Evolutionary conservation across 1,140 invertebrate species (phyloP).

Genomic region (Drosophila kohkoa): DNA sequence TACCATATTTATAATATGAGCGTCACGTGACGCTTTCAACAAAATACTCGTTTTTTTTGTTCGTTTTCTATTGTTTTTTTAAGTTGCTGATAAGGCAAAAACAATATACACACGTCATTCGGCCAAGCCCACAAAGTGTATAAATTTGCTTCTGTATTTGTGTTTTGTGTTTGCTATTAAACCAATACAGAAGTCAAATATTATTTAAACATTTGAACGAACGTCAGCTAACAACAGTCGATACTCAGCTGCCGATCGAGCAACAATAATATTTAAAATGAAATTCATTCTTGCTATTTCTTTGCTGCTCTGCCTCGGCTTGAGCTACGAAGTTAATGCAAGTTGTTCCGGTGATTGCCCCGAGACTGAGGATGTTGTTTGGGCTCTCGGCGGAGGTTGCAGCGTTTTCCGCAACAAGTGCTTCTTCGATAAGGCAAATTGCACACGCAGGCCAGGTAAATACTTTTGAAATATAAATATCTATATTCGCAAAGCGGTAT

Average conservation of each 20-base stretch:
- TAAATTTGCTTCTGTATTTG: not conserved
- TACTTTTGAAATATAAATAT: not conserved
- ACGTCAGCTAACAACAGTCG: not conserved
- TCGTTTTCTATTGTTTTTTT: not conserved
- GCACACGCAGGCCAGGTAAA: constrained; percentile 48
- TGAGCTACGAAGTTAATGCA: constrained; percentile 45
- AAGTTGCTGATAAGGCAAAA: not conserved
- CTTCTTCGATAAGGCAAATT: constrained; percentile 61
- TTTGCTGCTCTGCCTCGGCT: constrained; percentile 35
- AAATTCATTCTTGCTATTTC: constrained; percentile 30
- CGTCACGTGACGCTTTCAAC: not conserved
- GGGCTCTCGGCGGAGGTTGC: constrained; percentile 54
- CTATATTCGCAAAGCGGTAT: too few relatives aligned
- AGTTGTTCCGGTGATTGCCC: constrained; percentile 51
- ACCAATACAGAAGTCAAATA: constrained; percentile 5
- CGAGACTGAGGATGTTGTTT: constrained; percentile 66
- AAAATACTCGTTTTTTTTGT: constrained; percentile 6
- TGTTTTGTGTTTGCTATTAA: too few relatives aligned
- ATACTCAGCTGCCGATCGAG: not conserved
- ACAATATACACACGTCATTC: not conserved
- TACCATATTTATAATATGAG: not conserved
- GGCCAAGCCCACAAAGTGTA: not conserved
- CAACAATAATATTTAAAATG: constrained; percentile 36
- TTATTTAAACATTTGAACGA: constrained; percentile 18
- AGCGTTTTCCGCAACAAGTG: constrained; percentile 66